Evolutionary conservation across 2,888 invertebrate genomes (phyloP), one percentile per base, ranked within the genome.

Genomic region (Cyrtodaria siliqua): DNA sequence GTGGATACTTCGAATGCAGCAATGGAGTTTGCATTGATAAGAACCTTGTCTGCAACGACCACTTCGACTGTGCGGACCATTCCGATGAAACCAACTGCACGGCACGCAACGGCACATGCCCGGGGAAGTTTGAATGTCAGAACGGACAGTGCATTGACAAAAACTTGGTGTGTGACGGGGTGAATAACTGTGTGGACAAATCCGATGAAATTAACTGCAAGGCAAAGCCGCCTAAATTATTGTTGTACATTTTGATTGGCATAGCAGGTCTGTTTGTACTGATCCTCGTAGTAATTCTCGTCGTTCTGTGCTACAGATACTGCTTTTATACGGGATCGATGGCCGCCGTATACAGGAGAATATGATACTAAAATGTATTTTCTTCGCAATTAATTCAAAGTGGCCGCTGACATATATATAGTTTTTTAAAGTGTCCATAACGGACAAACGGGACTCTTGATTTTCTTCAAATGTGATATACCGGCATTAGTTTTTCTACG

Each of bases 21-120:
- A 59, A 69, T 47, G 59, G 63, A 23, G 42, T 20, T 20, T 74
- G 69, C 16, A 64, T 76, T 14, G 70, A 76, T 50, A 76, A 76
- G 52, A 70, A 76, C 42, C 75, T 76, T 12, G 75, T 76, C 52
- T 76, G 75, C 50, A 55, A 76, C 56, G 75, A 66, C 14, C 18
- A 29, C 23, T n/a, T 27, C 27, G 26, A 62, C 27, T 76, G 75
- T 49, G 29, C 33, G 2, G 75, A 76, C 29, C 38, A 62, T 18
- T 76, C 75, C 3, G 75, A 76, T 23, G 75, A 75, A 27, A 61
- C 2, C 1, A 42, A 60, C 26, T 76, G 76, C 26, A 52, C 20
- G 4, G 18, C 12, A 1, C 50, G 38, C 23, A 50, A 60, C 47
- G 27, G 47, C 6, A 47, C 60, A 1, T 62, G 62, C 23, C 33